Evolutionary conservation across 2,888 invertebrate species (phyloP), one percentile per base, ranked within the genome.

Genomic region (Thereva unica): DNA sequence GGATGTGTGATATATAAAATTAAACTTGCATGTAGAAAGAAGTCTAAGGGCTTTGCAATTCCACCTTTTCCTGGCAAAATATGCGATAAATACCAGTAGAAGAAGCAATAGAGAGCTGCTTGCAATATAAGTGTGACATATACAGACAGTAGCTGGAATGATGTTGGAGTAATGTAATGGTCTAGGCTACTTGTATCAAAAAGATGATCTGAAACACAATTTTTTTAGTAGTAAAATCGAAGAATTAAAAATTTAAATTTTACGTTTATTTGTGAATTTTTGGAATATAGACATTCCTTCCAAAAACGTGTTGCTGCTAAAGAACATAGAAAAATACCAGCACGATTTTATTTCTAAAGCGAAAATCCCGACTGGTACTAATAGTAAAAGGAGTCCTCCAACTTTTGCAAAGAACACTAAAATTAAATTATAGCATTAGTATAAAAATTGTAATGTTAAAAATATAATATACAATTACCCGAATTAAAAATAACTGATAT

Each of bases 1-100:
- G 10, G 34, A 42, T 23, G 34, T 44, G 23, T 45, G 4, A 45
- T 7, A 12, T 23, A 23, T 50, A 23, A 12, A 6, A 34, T 54
- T n/a, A 38, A 9, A 47, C 79, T 76, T 78, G 89, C 90, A 79
- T 83, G 80, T 50, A 85, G 82, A 3, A 86, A 78, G 76, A 90
- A 91, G 72, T 85, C 83, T 82, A 85, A 87, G 0, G 87, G 86
- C 71, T 85, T 83, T 3, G 89, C 85, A 3, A 89, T 84, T 0
- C 91, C 91, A 73, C 85, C 89, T 35, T 86, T 83, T 3, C 90
- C 90, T 0, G 91, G 91, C 70, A 78, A 78, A 37, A 80, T 72
- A 64, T 75, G 74, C 1, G 75, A 73, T 37, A 80, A 71, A 55
- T 80, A 80, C 52, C 75, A 75, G 71, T 80, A 81, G 0, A 79